A percentile compares a stretch with the other conserved stretches of the same genome.
phyloP scores from a whole-genome alignment of 53 echinoderm and acorn worm species.

The Henricia sp. region DNA sequence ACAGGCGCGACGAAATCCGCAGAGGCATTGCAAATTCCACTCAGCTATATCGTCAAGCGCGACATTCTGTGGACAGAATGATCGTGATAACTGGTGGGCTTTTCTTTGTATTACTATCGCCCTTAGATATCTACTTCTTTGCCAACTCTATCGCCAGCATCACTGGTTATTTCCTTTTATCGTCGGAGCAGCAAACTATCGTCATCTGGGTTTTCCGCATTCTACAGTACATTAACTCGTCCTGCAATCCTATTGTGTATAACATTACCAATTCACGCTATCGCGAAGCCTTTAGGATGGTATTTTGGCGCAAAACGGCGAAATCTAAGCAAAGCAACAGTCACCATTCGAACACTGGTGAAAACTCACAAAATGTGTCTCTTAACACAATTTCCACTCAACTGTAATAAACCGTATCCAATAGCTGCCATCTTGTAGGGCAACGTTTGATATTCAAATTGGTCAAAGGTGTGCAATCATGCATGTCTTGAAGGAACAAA shows the following conservation, averaged over 20 bases:
- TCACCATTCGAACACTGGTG: no score
- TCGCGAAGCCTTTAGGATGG: slow-evolving; percentile 7
- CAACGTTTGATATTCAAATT: no score
- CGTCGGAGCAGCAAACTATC: neutral
- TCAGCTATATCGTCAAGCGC: neutral
- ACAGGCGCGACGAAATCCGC: neutral
- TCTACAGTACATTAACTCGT: neutral
- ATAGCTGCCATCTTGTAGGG: no score
- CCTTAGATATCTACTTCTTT: neutral
- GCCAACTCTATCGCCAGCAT: neutral
- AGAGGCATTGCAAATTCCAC: neutral
- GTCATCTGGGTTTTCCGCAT: neutral
- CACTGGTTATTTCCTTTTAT: neutral
- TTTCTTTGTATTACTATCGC: neutral
- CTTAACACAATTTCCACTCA: no score
- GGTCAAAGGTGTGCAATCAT: no score
- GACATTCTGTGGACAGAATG: neutral
- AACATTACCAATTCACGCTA: slow-evolving; percentile 1
- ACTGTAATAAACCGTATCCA: no score
- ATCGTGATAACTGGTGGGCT: neutral
- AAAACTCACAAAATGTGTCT: no score
- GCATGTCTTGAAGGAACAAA: no score
- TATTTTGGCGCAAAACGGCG: neutral
- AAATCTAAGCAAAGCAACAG: no score
- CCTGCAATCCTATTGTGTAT: slow-evolving; percentile 6